These are phyloP conservation scores for Automeris io DNA, from an alignment of 2,888 invertebrate genomes.

Conservation along the genomic window DNA sequence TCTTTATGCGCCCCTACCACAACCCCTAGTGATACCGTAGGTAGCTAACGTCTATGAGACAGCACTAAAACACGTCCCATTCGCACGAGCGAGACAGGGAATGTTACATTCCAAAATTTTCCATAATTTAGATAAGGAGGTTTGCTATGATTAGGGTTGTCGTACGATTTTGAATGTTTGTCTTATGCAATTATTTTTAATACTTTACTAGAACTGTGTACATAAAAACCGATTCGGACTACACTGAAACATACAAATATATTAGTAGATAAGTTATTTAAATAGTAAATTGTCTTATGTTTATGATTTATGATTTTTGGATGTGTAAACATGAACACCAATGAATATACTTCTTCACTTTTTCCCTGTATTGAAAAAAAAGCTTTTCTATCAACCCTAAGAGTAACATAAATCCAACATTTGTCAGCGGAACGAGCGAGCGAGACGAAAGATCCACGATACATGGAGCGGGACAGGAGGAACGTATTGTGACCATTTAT, in stretches of 20 bases:
- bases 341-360: no score
- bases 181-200: not conserved
- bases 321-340: no score
- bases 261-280: no score
- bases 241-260: no score
- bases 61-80: slow-evolving; percentile 23
- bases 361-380: not conserved
- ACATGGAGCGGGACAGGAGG: slow-evolving; percentile 37
- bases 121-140: slow-evolving; percentile 75
- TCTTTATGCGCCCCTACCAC: slow-evolving; percentile 66
- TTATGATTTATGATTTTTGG: no score
- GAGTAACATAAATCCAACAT: slow-evolving; percentile 29
- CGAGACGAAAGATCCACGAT: slow-evolving; percentile 25
- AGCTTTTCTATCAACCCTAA: slow-evolving; percentile 7
- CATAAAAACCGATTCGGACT: no score
- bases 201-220: no score
- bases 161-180: slow-evolving; percentile 9
- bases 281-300: no score
- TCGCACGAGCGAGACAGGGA: slow-evolving; percentile 45
- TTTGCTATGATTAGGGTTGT: slow-evolving; percentile 74
- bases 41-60: slow-evolving; percentile 51
- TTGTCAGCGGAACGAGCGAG: slow-evolving; percentile 41
- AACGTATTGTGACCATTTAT: slow-evolving; percentile 34
- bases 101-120: slow-evolving; percentile 73
- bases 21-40: slow-evolving; percentile 56